phyloP scores from a whole-genome alignment of 35 echinoderm and acorn worm genomes.

The Ophiothrix spiculata region DNA sequence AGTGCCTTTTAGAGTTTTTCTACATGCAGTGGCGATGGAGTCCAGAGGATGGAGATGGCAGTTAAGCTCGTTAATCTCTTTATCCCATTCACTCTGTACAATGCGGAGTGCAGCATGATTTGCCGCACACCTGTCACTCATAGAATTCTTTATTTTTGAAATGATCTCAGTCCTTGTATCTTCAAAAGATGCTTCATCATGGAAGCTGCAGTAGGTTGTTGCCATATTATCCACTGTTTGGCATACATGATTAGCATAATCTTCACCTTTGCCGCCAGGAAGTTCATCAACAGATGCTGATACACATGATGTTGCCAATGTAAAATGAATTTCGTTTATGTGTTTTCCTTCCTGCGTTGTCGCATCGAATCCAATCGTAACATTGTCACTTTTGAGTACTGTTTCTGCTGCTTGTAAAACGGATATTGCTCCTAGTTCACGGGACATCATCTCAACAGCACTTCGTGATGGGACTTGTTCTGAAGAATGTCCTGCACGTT shows the following conservation, averaged over 20 bases:
- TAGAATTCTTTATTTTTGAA: slow-evolving; percentile 1
- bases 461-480: neutral
- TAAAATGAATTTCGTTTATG: too few species aligned
- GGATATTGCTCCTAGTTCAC: neutral
- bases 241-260: slow-evolving; percentile 33
- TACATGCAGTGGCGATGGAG: neutral
- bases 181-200: slow-evolving; percentile 9
- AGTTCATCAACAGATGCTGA: slow-evolving; percentile 18
- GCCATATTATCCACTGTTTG: slow-evolving; percentile 20
- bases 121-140: slow-evolving; percentile 13
- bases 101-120: slow-evolving; percentile 12
- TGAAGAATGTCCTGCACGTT: neutral
- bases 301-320: too few species aligned
- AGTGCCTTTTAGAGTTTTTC: neutral
- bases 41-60: slow-evolving; percentile 20
- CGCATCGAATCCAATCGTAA: neutral
- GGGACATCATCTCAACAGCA: slow-evolving; percentile 6
- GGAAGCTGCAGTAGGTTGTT: slow-evolving; percentile 31
- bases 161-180: neutral
- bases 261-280: slow-evolving; percentile 24
- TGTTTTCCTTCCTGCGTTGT: slow-evolving; percentile 4
- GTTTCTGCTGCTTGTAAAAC: slow-evolving; percentile 2
- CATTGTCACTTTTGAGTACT: neutral
- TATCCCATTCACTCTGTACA: slow-evolving; percentile 13
- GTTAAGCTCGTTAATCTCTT: slow-evolving; percentile 8